Base-by-base conservation (phyloP, 2,797 vertebrate species). In the Chelmon rostratus region DNA sequence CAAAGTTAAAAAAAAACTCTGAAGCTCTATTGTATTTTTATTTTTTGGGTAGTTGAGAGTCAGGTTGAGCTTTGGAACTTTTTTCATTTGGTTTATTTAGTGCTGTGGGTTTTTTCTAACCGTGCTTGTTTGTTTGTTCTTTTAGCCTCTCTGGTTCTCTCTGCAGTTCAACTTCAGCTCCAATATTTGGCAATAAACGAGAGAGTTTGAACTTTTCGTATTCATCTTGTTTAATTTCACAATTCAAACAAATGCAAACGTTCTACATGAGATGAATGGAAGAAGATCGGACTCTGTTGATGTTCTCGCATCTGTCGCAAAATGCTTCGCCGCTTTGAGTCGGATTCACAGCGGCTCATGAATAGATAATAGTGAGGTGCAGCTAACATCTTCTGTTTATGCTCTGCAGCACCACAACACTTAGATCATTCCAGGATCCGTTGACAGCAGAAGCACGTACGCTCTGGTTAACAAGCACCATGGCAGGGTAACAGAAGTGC, bases 301-400 rank as follows among this genome's bases (percentile, higher is more conserved):
- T 31, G 28, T 31, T 31, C 40, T 73, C 25, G 28, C 23, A n/a
- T 54, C 38, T 25, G 44, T 46, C 69, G 25, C 11, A 65, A 76
- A 82, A 15, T 15, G 3, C 65, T 49, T 44, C 37, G 0, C 47
- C 16, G 42, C 46, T 77, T 74, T 61, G 35, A 70, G 46, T 74
- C 16, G 19, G n/a, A 68, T 62, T 25, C 38, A 37, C 62, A 69
- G 44, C 50, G 52, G 68, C 74, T 81, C 68, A 63, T 57, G 23
- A 78, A 81, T 25, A 84, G 57, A 73, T 66, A 70, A 52, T 54
- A 35, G 52, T 35, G 64, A 69, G 68, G 23, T 25, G 47, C 38
- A 57, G 18, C 37, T 11, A 37, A 15, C n/a, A 31, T 13, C 42
- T 62, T 77, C 23, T 78, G 44, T 76, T 73, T 4, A 56, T 67